Base-by-base conservation (phyloP, 2,797 vertebrate genomes). In the Thamnophis elegans region DNA sequence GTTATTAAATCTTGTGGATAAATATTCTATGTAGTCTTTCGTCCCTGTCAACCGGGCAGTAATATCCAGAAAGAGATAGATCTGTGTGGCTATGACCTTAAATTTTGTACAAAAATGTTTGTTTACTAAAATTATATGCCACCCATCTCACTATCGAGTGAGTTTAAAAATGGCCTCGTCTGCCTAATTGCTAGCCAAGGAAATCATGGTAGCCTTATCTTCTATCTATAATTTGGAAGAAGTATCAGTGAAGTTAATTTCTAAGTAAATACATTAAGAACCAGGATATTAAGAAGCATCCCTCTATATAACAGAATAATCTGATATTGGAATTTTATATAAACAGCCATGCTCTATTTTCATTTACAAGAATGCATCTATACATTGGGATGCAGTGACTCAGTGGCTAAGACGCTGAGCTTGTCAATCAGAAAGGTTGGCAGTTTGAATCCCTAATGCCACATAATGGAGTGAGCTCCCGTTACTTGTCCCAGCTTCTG, bases 321-420 rank as follows among this genome's bases (percentile, higher is more conserved):
- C 60, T 90, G 4, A 94, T 36, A 78, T 2, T 92, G 0, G 91
- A 92, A 18, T 36, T 85, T 59, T 95, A 68, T 54, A 95, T 82
- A 92, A 95, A 54, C 12, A 32, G 32, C 58, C 68, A 58, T 94
- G 25, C 59, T 92, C 93, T 32, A 89, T 55, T 92, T 93, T 54
- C 59, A 93, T 87, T 95, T 94, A 93, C 3, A 58, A 88, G 93
- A 54, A 51, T 47, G 25, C 5, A 56, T 25, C 20, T 32, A 20
- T 16, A 58, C 16, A 58, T 58, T 88, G 47, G 47, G 6, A 51
- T 6, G 47, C 6, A 7, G 47, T 51, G 47, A 5, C 47, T 51
- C 47, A 51, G 47, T 5, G 47, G 47, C 47, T 51, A 51, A 51
- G 47, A 51, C 47, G 6, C 47, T 51, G 47, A 51, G 47, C 47